Conservation (phyloP, 1,140 invertebrate species). For the Panagrolaimus sp. region DNA sequence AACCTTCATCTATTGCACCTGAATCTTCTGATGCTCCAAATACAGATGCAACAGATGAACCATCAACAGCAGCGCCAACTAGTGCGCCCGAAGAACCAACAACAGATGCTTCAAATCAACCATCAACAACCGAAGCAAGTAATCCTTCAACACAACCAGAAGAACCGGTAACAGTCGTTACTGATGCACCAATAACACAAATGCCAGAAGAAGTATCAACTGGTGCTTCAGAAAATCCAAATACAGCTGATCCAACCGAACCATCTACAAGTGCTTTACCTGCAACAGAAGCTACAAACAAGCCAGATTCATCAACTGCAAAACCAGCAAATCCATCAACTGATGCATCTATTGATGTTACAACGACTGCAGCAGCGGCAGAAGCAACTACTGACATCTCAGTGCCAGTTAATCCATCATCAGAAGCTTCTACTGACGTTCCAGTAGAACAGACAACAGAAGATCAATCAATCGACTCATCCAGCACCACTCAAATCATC, state of each 20-base stretch:
- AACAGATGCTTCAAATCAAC: no score
- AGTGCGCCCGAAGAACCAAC: background rate
- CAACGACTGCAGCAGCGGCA: background rate
- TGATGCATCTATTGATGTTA: background rate
- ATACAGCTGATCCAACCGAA: no score
- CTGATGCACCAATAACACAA: background rate
- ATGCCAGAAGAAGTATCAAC: background rate
- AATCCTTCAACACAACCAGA: background rate
- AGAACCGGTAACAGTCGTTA: no score
- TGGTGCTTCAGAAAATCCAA: no score
- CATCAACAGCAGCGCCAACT: background rate
- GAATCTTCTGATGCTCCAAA: no score
- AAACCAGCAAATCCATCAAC: background rate
- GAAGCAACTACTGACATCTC: background rate
- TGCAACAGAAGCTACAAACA: background rate
- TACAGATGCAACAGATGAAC: no score
- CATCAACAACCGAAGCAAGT: background rate
- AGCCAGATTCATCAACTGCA: background rate
- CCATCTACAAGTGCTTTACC: no score
- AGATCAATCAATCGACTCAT: no score
- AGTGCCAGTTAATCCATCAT: background rate
- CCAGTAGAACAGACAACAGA: no score
- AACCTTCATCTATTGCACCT: no score
- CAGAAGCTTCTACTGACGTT: no score
- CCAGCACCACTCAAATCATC: no score